phyloP scores from a whole-genome alignment of 2,113 vertebrate species.

The Rhizomys pruinosus region DNA sequence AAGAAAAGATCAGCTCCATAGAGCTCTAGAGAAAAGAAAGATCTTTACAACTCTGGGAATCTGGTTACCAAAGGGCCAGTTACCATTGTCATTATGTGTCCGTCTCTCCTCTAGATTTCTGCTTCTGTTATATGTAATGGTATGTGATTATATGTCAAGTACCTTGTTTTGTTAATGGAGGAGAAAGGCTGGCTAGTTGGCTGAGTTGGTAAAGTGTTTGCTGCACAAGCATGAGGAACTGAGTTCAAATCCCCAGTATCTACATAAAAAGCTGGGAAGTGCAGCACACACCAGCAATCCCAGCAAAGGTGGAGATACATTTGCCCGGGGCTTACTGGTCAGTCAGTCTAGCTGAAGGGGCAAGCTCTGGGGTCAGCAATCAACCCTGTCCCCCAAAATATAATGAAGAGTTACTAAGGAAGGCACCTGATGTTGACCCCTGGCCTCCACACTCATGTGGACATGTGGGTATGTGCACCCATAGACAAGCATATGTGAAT shows the following conservation, averaged over 20 bases:
- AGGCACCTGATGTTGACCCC: not conserved
- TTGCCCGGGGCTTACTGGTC: not conserved
- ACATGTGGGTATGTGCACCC: no score
- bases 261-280: not conserved
- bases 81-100: not conserved
- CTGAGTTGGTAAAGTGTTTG: no score
- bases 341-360: not conserved
- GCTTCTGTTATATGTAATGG: not conserved
- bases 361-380: not conserved
- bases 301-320: no score
- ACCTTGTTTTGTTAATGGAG: not conserved
- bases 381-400: not conserved
- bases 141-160: conserved; percentile 8
- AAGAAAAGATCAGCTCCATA: not conserved
- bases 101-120: conserved; percentile 41
- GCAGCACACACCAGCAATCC: no score
- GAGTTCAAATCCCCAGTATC: no score
- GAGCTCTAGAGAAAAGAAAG: not conserved
- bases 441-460: not conserved
- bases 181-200: not conserved
- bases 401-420: no score
- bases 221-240: no score
- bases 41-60: not conserved
- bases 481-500: no score
- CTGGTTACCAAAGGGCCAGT: not conserved